phyloP scores from a whole-genome alignment of 2,797 vertebrate genomes.

The Ateles fusciceps region DNA sequence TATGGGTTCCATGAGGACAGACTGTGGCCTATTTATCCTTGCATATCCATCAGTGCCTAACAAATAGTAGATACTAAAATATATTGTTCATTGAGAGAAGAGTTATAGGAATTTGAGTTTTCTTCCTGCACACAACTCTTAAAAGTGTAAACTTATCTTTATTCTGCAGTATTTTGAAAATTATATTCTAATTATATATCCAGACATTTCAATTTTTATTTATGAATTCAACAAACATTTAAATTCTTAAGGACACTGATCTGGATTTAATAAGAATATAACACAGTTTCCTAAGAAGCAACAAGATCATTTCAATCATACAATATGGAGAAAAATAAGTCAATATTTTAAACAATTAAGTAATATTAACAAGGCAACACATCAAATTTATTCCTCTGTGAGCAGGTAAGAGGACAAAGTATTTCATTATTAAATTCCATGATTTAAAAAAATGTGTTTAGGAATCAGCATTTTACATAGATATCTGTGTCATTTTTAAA shows the following conservation, averaged over 20 bases:
- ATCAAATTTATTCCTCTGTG: background rate
- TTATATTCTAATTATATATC: background rate
- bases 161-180: background rate
- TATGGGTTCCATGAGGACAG: background rate
- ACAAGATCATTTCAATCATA: background rate
- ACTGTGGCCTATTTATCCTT: background rate
- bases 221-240: background rate
- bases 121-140: background rate
- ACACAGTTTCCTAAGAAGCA: background rate
- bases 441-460: background rate
- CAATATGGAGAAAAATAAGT: background rate
- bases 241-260: background rate
- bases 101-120: background rate
- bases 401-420: background rate
- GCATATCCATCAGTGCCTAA: background rate
- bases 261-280: background rate
- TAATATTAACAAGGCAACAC: background rate
- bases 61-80: background rate
- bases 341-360: background rate
- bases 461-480: background rate
- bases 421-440: background rate
- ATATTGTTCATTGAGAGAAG: background rate
- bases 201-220: background rate
- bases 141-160: background rate
- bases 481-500: background rate